A percentile compares a stretch with the other conserved stretches of the same genome.
Conservation (phyloP, 1,140 invertebrate genomes). For the Drosophila miranda region DNA sequence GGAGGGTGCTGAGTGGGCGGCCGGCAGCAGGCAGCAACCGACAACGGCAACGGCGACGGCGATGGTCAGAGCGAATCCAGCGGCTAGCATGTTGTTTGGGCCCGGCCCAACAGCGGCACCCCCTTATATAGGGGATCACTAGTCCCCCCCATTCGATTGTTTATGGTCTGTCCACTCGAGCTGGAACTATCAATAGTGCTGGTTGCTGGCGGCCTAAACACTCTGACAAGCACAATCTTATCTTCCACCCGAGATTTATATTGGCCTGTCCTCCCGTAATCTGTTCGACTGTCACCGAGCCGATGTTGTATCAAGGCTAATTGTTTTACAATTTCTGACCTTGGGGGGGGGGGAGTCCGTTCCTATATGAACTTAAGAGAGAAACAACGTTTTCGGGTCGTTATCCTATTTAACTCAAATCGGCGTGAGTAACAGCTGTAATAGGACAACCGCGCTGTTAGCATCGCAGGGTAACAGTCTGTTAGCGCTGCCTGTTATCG, state of each 20-base stretch:
- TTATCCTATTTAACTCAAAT: too few species aligned
- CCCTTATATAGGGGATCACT: constrained; percentile 13
- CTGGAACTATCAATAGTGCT: constrained; percentile 18
- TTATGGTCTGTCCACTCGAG: neutral
- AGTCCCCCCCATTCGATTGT: too few species aligned
- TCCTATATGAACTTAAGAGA: too few species aligned
- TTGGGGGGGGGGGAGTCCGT: too few species aligned
- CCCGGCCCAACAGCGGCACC: neutral
- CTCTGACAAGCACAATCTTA: neutral
- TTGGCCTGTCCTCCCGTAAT: neutral
- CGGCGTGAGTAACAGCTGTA: too few species aligned
- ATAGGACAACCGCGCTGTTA: too few species aligned
- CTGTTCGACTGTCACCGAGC: constrained; percentile 7
- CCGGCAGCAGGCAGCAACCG: constrained; percentile 1
- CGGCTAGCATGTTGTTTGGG: constrained; percentile 23
- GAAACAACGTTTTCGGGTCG: too few species aligned
- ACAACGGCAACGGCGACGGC: too few species aligned
- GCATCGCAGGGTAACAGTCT: too few species aligned
- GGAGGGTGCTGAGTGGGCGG: constrained; percentile 41
- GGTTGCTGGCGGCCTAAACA: too few species aligned
- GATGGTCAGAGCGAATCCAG: neutral
- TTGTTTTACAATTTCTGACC: constrained; percentile 12
- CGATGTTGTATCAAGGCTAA: constrained; percentile 34
- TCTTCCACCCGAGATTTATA: neutral
- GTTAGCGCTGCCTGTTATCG: too few species aligned